These are phyloP conservation scores for Eristalis arbustorum DNA, from an alignment of 2,888 invertebrate species.

Conservation along the genomic window DNA sequence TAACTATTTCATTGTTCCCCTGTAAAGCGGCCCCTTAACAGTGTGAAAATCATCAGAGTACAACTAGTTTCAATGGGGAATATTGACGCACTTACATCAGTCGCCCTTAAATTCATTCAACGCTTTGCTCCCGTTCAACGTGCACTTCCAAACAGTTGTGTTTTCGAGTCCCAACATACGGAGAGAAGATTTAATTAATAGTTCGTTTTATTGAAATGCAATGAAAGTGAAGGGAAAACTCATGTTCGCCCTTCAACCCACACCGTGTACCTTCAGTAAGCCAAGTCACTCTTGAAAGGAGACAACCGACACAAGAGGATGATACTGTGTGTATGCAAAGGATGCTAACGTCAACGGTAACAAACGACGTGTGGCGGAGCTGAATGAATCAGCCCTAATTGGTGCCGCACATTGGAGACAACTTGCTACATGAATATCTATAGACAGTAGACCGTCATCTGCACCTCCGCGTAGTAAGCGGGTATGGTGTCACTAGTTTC, in stretches of 20 bases:
- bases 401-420: constrained; percentile 34
- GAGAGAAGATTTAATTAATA: constrained; percentile 41
- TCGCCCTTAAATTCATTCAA: background rate
- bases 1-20: too few species aligned
- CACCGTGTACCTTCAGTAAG: background rate
- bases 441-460: background rate
- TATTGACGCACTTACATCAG: background rate
- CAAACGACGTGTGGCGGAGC: constrained; percentile 39
- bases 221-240: background rate
- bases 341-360: constrained; percentile 9
- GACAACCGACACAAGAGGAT: background rate
- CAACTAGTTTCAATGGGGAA: background rate
- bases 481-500: background rate
- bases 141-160: background rate
- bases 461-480: background rate
- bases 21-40: too few species aligned
- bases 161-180: background rate
- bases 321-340: background rate
- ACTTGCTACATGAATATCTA: background rate
- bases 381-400: constrained; percentile 52
- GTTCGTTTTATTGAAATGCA: constrained; percentile 32
- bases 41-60: too few species aligned
- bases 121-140: background rate
- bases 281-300: background rate
- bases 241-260: background rate